Evolutionary conservation across 2,797 vertebrate species (phyloP).

Genomic region (Helarctos malayanus): DNA sequence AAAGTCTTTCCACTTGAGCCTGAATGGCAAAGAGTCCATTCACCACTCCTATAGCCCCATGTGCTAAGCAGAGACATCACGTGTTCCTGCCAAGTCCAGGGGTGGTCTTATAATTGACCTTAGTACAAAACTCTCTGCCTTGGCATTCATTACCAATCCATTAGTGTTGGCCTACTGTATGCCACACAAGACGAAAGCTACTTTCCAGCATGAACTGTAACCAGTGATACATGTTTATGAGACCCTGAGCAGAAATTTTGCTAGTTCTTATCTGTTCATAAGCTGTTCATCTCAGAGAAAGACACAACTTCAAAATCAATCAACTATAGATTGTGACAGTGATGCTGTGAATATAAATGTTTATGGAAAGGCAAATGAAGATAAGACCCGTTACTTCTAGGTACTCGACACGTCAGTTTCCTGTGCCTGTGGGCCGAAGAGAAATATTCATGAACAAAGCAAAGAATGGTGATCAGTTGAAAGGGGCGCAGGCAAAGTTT

Average conservation of each 20-base stretch:
- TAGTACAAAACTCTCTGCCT: neutral
- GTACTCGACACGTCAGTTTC: conserved; percentile 56
- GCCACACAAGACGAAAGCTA: neutral
- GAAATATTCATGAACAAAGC: conserved; percentile 82
- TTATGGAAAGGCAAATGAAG: conserved; percentile 74
- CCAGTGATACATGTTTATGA: neutral
- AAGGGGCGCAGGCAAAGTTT: conserved; percentile 68
- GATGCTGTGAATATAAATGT: conserved; percentile 79
- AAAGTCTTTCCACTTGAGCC: conserved; percentile 13
- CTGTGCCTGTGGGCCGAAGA: conserved; percentile 72
- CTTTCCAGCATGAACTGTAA: neutral
- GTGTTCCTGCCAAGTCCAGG: neutral
- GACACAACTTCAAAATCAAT: conserved; percentile 74
- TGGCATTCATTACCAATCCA: neutral
- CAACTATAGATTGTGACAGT: conserved; percentile 74
- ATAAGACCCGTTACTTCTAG: conserved; percentile 73
- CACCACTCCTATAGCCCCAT: no score
- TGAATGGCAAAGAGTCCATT: neutral
- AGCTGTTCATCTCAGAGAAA: conserved; percentile 50
- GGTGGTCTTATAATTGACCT: neutral
- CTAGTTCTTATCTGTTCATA: conserved; percentile 55
- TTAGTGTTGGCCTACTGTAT: neutral
- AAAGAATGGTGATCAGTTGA: conserved; percentile 64
- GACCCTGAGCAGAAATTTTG: conserved; percentile 28
- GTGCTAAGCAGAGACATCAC: neutral